Conservation (phyloP, 2,797 vertebrate species). For the Tangara arthus region DNA sequence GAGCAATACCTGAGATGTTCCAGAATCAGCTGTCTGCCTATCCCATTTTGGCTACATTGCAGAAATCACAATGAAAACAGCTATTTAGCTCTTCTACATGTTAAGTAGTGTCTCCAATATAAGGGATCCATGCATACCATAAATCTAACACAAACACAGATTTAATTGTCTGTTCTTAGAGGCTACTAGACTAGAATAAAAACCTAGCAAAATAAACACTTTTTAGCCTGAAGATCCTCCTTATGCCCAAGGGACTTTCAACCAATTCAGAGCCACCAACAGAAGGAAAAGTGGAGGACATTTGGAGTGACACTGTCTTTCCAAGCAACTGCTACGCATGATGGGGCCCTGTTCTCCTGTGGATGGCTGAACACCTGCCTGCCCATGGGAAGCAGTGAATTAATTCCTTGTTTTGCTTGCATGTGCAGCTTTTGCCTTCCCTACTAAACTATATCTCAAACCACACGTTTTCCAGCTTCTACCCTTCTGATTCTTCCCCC, state of each 20-base stretch:
- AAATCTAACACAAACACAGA: background rate
- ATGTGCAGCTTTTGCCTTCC: background rate
- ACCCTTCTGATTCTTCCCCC: background rate
- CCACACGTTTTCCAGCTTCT: background rate
- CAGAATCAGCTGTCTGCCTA: background rate
- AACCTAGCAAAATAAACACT: background rate
- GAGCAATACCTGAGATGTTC: background rate
- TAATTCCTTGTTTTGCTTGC: background rate
- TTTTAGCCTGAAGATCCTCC: background rate
- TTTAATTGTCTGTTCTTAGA: background rate
- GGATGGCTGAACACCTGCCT: background rate
- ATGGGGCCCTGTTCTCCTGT: background rate
- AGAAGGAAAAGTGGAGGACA: background rate
- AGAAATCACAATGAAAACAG: background rate
- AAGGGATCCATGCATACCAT: background rate
- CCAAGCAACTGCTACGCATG: background rate
- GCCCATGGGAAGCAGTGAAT: background rate
- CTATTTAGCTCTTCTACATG: background rate
- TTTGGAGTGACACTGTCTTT: background rate
- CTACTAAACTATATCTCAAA: background rate
- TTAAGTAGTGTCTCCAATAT: background rate
- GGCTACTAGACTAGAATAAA: background rate
- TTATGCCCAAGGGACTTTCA: background rate
- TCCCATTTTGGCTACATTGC: background rate
- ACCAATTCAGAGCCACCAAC: background rate